phyloP scores from a whole-genome alignment of 2,797 vertebrate genomes.

The Dendrocincla fuliginosa region DNA sequence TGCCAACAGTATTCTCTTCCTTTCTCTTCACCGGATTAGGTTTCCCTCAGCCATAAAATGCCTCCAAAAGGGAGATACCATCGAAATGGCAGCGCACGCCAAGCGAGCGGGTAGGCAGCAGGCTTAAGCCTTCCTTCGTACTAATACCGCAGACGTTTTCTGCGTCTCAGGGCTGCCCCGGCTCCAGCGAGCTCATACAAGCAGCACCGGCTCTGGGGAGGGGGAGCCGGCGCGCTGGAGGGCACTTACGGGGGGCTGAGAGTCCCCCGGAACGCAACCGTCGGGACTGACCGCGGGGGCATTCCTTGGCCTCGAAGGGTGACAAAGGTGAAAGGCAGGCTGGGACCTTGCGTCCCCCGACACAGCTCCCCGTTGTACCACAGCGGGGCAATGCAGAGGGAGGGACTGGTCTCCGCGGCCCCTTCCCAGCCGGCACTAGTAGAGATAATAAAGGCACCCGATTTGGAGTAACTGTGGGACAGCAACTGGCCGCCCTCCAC shows the following conservation, averaged over 20 bases:
- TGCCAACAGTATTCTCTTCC: conserved; percentile 62
- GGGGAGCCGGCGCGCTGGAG: fast-evolving
- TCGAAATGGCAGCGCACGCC: conserved; percentile 33
- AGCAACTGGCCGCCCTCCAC: neutral
- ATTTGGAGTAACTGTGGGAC: neutral
- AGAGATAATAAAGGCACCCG: neutral
- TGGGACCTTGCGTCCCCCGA: fast-evolving
- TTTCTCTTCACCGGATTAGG: conserved; percentile 59
- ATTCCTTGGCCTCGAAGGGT: neutral
- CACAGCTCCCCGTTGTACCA: neutral
- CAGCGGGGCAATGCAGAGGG: fast-evolving
- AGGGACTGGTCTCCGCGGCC: fast-evolving
- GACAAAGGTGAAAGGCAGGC: neutral
- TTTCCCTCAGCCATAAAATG: conserved; percentile 39
- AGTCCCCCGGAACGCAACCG: fast-evolving
- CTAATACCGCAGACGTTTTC: neutral
- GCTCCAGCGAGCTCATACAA: neutral
- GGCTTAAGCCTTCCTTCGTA: neutral
- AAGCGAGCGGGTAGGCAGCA: neutral
- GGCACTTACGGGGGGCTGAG: neutral
- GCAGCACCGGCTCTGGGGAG: too few species aligned
- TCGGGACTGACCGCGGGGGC: fast-evolving
- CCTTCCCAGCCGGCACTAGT: neutral
- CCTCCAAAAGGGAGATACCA: conserved; percentile 41
- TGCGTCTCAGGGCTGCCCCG: neutral